Evolutionary conservation across 2,888 invertebrate genomes (phyloP).

Genomic region (Alloplasta piceator): DNA sequence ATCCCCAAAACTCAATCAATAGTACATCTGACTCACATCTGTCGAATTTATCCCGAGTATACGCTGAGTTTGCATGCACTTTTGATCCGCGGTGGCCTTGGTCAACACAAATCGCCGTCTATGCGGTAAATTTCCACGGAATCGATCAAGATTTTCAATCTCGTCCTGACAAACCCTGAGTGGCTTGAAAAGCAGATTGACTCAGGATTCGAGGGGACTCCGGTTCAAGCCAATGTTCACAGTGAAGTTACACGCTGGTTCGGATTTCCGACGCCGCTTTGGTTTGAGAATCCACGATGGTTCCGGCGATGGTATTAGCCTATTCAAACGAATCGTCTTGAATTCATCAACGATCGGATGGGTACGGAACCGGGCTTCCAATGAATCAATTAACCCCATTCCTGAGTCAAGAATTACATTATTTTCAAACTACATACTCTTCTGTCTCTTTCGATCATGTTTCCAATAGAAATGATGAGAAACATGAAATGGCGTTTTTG

Average conservation of each 20-base stretch:
- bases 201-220: constrained; percentile 55
- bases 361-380: neutral
- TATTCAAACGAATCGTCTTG: neutral
- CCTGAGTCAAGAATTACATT: neutral
- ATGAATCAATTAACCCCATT: neutral
- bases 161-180: constrained; percentile 53
- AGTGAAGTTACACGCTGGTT: constrained; percentile 43
- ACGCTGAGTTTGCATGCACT: constrained; percentile 53
- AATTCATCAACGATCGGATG: neutral
- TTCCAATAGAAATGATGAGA: too few relatives aligned
- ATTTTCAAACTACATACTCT: neutral
- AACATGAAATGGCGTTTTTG: too few relatives aligned
- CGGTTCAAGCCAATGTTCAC: constrained; percentile 51
- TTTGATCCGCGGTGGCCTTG: constrained; percentile 58
- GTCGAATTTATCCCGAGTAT: constrained; percentile 12
- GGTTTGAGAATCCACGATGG: constrained; percentile 1
- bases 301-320: neutral
- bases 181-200: constrained; percentile 59
- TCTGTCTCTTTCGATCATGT: too few relatives aligned
- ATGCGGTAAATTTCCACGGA: constrained; percentile 40
- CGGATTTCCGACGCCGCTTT: constrained; percentile 16
- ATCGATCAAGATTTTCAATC: constrained; percentile 55
- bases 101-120: constrained; percentile 49
- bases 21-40: constrained; percentile 21
- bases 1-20: constrained; percentile 19